A percentile compares a stretch with the other conserved stretches of the same genome.
Conservation (phyloP, 92 coral and sea anemone species). For the Isaurus tuberculatus region DNA sequence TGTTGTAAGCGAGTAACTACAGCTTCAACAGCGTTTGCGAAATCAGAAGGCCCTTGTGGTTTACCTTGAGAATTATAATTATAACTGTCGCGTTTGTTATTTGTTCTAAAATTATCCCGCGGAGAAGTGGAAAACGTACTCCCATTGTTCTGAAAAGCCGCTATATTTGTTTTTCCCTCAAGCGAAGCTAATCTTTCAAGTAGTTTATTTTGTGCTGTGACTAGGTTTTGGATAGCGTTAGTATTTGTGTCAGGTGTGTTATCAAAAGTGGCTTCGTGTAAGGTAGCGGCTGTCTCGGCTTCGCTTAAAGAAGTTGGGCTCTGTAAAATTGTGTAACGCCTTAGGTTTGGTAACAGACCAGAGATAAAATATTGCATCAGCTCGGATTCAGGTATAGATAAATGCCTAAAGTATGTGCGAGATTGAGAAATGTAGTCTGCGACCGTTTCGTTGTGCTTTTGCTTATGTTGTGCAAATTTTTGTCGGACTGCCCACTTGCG, state of each 20-base stretch:
- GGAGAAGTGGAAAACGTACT: neutral
- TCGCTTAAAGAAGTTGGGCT: neutral
- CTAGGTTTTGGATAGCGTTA: neutral
- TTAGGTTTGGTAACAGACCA: neutral
- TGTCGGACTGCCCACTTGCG: neutral
- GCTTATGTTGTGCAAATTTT: conserved; percentile 7
- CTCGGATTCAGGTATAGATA: neutral
- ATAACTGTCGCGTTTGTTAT: neutral
- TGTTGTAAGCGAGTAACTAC: neutral
- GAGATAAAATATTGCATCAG: conserved; percentile 4
- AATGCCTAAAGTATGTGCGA: conserved; percentile 2
- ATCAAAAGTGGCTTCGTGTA: conserved; percentile 7
- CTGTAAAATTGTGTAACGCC: neutral
- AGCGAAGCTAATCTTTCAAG: neutral
- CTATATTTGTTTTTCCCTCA: neutral
- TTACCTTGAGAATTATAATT: neutral
- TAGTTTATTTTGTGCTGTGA: neutral
- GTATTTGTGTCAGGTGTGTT: neutral
- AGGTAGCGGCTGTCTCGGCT: conserved; percentile 10
- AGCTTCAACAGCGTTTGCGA: neutral
- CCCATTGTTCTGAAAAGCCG: neutral
- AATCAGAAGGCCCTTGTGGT: neutral
- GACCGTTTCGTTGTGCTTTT: conserved; percentile 2
- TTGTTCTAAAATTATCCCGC: neutral
- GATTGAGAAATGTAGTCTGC: conserved; percentile 5